These are phyloP conservation scores for Kuschelorhynchus macadamiae DNA, from an alignment of 2,888 invertebrate species.

Conservation along the genomic window DNA sequence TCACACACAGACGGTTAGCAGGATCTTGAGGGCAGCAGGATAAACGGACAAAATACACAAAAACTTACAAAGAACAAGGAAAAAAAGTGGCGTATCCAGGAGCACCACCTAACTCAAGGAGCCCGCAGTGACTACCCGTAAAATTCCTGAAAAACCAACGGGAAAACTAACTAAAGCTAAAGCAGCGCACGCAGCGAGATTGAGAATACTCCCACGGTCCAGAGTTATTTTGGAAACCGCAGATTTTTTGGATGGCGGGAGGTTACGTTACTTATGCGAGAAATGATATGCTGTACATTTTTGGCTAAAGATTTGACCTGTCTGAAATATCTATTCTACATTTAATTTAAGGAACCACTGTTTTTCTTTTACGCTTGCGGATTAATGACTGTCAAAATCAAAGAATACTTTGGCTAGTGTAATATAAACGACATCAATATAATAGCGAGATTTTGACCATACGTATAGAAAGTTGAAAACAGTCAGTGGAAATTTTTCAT, in stretches of 20 bases:
- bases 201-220: slow-evolving; percentile 50
- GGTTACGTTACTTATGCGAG: slow-evolving; percentile 43
- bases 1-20: slow-evolving; percentile 22
- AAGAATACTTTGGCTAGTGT: no score
- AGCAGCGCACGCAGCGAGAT: slow-evolving; percentile 54
- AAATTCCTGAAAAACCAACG: slow-evolving; percentile 52
- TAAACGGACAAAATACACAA: slow-evolving; percentile 57
- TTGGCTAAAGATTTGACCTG: slow-evolving; percentile 48
- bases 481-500: no score
- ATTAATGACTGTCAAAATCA: no score
- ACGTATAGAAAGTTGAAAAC: no score
- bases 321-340: slow-evolving; percentile 22
- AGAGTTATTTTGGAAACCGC: slow-evolving; percentile 45
- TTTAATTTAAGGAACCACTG: slow-evolving; percentile 9
- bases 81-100: slow-evolving; percentile 61
- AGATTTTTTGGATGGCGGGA: slow-evolving; percentile 23
- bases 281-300: slow-evolving; percentile 45
- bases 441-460: no score
- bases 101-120: slow-evolving; percentile 70
- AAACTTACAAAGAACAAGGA: slow-evolving; percentile 63
- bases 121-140: slow-evolving; percentile 67
- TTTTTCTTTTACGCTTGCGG: not conserved
- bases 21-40: slow-evolving; percentile 14
- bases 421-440: no score
- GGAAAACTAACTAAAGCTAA: slow-evolving; percentile 49